phyloP scores from a whole-genome alignment of 2,888 invertebrate species.

The Caenorhabditis parvicauda region DNA sequence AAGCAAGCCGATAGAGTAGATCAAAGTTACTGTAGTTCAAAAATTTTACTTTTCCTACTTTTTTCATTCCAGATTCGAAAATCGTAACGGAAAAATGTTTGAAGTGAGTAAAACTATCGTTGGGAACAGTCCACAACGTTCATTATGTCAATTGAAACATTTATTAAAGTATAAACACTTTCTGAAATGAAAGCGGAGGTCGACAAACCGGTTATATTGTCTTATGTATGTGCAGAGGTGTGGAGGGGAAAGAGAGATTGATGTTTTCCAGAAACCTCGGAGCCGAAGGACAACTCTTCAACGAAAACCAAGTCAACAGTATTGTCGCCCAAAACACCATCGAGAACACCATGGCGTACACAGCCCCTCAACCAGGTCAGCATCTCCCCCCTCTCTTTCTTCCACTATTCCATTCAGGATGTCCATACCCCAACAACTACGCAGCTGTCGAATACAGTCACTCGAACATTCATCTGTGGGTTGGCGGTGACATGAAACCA shows the following conservation, averaged over 20 bases:
- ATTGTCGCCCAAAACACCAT: conserved; percentile 57
- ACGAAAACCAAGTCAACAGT: conserved; percentile 50
- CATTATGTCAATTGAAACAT: too few relatives aligned
- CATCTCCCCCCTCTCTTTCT: neutral
- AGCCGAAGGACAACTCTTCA: conserved; percentile 53
- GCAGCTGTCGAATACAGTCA: conserved; percentile 60
- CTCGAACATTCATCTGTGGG: conserved; percentile 58
- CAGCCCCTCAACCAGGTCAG: conserved; percentile 53
- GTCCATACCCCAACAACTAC: conserved; percentile 60
- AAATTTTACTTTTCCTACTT: too few relatives aligned
- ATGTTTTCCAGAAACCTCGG: conserved; percentile 47
- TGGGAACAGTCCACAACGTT: too few relatives aligned
- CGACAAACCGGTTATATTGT: too few relatives aligned
- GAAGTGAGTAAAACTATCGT: too few relatives aligned
- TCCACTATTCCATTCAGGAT: conserved; percentile 37
- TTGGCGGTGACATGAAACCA: conserved; percentile 49
- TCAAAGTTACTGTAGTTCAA: too few relatives aligned
- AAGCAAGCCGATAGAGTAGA: too few relatives aligned
- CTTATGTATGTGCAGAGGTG: too few relatives aligned
- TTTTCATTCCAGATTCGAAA: too few relatives aligned
- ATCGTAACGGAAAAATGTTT: too few relatives aligned
- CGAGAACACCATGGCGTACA: conserved; percentile 59
- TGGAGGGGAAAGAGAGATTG: neutral
- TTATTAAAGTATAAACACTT: too few relatives aligned
- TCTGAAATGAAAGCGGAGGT: too few relatives aligned